Base-by-base conservation (phyloP, 2,797 vertebrate species). In the Artibeus jamaicensis region DNA sequence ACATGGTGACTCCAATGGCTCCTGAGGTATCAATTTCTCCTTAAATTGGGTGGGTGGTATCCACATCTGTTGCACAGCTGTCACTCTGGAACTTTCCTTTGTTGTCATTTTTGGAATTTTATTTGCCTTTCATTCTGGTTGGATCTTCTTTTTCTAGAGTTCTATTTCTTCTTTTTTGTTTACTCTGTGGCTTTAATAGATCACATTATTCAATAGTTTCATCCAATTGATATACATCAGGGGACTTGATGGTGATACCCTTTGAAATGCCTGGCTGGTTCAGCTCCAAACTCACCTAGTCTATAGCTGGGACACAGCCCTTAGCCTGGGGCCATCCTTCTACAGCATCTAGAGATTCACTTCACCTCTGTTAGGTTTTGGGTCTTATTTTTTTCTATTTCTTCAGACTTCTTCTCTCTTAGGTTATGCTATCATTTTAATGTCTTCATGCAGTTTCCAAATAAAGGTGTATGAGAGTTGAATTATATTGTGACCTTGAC, bases 101-200 rank as follows among this genome's bases (percentile, higher is more conserved):
- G 48, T 44, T 92, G 1, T 84, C 32, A 53, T 90, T 86, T 22
- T 24, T 57, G 22, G 55, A 68, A 74, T 57, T 57, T 24, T 24
- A 57, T 57, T 62, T 59, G 26, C 57, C 57, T 59, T 88, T 92
- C 90, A 65, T 90, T 94, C 19, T 83, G 46, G 16, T 86, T 95
- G 19, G 9, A 59, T 79, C 76, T 76, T 24, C 57, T 53, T 55
- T 62, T 77, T 82, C 11, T 39, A 34, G 3, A 11, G 21, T 77
- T 53, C 76, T 77, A 34, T 24, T 50, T 77, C 74, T 77, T 22
- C 32, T 71, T 91, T 76, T 34, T 42, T 3, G 2, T 24, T 93
- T 82, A 34, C 19, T 83, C 48, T 48, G 7, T 68, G 34, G 24
- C 2, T 59, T 89, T 93, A 88, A 67, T 42, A 82, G 14, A 42